Percentiles rank a stretch among this genome's conserved stretches.
Conservation (phyloP, 2,797 vertebrate species). For the Pogonophryne albipinna region DNA sequence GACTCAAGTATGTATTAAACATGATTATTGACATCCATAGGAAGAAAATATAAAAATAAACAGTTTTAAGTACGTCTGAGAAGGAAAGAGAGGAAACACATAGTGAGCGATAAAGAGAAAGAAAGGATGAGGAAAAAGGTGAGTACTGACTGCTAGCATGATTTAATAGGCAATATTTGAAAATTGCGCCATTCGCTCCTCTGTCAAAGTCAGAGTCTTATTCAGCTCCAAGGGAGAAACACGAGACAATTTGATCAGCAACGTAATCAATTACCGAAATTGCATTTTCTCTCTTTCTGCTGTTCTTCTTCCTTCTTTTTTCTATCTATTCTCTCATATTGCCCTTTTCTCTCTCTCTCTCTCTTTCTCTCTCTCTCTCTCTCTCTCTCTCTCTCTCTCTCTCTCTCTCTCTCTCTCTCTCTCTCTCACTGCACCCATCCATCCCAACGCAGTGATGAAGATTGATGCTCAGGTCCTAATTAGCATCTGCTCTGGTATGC, state of each 20-base stretch:
- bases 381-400: not conserved
- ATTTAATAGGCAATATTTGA: constrained; percentile 55
- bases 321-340: not conserved
- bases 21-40: not conserved
- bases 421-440: constrained; percentile 9
- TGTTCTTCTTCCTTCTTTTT: not conserved
- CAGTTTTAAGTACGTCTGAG: not conserved
- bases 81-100: not conserved
- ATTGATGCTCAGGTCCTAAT: constrained; percentile 79
- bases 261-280: constrained; percentile 52
- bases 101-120: not conserved
- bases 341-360: too few relatives aligned
- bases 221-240: constrained; percentile 38
- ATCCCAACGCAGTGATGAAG: constrained; percentile 62
- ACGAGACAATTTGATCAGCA: constrained; percentile 41
- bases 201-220: constrained; percentile 47
- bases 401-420: not conserved
- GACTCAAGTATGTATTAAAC: not conserved
- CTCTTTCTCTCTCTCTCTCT: not conserved
- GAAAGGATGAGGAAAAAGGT: not conserved
- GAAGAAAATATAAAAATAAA: not conserved
- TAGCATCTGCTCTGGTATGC: constrained; percentile 82
- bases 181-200: constrained; percentile 40
- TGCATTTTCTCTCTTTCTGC: constrained; percentile 43
- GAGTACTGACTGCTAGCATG: constrained; percentile 12